A percentile compares a stretch with the other conserved stretches of the same genome.
Evolutionary conservation across 2,888 invertebrate genomes (phyloP).

Genomic region (Dastarcus helophoroides): DNA sequence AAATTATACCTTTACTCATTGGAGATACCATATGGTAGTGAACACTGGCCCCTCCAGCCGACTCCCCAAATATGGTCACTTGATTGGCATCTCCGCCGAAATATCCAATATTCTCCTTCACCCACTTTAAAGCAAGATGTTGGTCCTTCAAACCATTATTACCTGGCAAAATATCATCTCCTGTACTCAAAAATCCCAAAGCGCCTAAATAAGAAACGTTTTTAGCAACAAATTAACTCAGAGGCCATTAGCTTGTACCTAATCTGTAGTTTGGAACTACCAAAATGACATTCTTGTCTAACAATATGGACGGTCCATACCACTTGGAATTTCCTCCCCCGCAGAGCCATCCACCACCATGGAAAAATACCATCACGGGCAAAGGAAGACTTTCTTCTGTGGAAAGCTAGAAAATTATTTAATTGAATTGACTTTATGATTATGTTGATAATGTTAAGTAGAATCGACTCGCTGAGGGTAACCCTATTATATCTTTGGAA

Average conservation of each 20-base stretch:
- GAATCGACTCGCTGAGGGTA: no score
- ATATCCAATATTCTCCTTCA: slow-evolving; percentile 29
- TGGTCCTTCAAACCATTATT: slow-evolving; percentile 39
- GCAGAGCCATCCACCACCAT: slow-evolving; percentile 66
- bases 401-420: no score
- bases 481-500: no score
- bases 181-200: slow-evolving; percentile 33
- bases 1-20: slow-evolving; percentile 27
- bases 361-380: slow-evolving; percentile 66
- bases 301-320: slow-evolving; percentile 58
- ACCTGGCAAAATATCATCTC: slow-evolving; percentile 33
- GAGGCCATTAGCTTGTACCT: slow-evolving; percentile 31
- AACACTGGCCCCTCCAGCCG: slow-evolving; percentile 36
- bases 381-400: no score
- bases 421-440: no score
- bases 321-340: slow-evolving; percentile 55
- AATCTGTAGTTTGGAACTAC: slow-evolving; percentile 61
- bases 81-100: slow-evolving; percentile 35
- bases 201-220: slow-evolving; percentile 22
- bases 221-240: background rate
- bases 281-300: slow-evolving; percentile 58
- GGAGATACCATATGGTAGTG: slow-evolving; percentile 36
- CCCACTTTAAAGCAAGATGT: slow-evolving; percentile 32
- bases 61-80: slow-evolving; percentile 35
- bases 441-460: no score